phyloP scores from a whole-genome alignment of 1,140 invertebrate species.

The Ptiloglossa arizonensis region DNA sequence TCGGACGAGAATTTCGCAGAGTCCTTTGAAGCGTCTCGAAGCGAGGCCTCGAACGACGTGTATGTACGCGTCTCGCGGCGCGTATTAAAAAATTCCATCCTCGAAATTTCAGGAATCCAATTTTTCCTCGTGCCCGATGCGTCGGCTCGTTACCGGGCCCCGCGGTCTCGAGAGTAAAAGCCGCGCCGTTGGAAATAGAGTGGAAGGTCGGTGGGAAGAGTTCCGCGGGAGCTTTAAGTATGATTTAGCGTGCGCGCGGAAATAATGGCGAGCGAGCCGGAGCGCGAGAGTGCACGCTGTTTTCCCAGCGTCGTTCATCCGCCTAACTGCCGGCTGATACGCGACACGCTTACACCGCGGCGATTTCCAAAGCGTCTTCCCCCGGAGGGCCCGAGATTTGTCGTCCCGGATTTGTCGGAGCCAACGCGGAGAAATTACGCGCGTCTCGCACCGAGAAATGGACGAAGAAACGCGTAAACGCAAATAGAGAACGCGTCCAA shows the following conservation, averaged over 20 bases:
- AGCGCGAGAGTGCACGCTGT: constrained; percentile 38
- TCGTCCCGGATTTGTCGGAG: constrained; percentile 40
- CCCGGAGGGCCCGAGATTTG: constrained; percentile 32
- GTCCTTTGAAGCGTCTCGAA: constrained; percentile 54
- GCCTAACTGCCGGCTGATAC: constrained; percentile 51
- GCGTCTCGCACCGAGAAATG: background rate
- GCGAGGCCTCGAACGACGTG: constrained; percentile 40
- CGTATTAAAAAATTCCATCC: constrained; percentile 69
- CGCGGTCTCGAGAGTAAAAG: constrained; percentile 41
- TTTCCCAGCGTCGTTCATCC: constrained; percentile 61
- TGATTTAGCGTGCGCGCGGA: constrained; percentile 61
- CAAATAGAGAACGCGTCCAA: constrained; percentile 23
- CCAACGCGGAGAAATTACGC: background rate
- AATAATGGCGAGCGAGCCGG: constrained; percentile 62
- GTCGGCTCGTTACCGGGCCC: constrained; percentile 56
- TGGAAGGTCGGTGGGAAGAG: constrained; percentile 15
- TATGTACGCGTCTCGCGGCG: no score
- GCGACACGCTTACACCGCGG: constrained; percentile 54
- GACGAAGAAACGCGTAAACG: background rate
- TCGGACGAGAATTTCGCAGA: constrained; percentile 19
- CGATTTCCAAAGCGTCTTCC: constrained; percentile 40
- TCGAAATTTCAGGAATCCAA: constrained; percentile 66
- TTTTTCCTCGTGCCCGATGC: constrained; percentile 53
- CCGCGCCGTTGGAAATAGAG: constrained; percentile 54
- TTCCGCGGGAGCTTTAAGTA: constrained; percentile 40